Percentiles rank a stretch among this genome's conserved stretches.
Evolutionary conservation across 1,140 invertebrate species (phyloP).

Genomic region (Diprion similis): DNA sequence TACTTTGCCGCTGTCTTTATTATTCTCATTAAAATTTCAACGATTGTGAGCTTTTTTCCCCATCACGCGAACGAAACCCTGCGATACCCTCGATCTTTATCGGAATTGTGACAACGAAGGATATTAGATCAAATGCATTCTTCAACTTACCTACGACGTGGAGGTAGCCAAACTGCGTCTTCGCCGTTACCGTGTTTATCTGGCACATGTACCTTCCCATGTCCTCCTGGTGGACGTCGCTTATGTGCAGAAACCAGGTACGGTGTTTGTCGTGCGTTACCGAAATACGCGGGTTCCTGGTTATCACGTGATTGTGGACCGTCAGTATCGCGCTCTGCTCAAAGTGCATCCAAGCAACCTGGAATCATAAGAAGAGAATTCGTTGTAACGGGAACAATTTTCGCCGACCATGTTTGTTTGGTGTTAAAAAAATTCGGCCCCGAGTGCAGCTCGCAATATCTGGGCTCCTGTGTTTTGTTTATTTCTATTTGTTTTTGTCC

Average conservation of each 20-base stretch:
- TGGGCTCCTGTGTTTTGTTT: no score
- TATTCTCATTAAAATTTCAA: no score
- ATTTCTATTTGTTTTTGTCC: no score
- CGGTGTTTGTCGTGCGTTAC: slow-evolving; percentile 87
- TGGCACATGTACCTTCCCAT: slow-evolving; percentile 95
- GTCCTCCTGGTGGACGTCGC: slow-evolving; percentile 89
- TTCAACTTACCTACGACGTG: slow-evolving; percentile 88
- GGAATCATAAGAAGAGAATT: slow-evolving; percentile 47
- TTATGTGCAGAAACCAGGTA: slow-evolving; percentile 91
- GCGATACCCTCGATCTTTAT: slow-evolving; percentile 22
- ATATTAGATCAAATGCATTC: background rate
- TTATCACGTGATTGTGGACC: slow-evolving; percentile 92
- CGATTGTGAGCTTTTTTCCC: no score
- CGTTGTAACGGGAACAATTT: no score
- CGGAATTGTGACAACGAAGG: background rate
- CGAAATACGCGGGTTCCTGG: slow-evolving; percentile 88
- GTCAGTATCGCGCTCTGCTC: slow-evolving; percentile 93
- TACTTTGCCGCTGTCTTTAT: background rate
- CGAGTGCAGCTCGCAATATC: background rate
- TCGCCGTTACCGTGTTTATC: slow-evolving; percentile 92
- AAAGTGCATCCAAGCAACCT: slow-evolving; percentile 96
- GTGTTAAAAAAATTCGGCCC: no score
- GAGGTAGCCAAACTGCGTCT: slow-evolving; percentile 91
- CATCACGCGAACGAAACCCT: no score
- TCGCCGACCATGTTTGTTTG: no score